Conservation (phyloP, 2,113 vertebrate species). For the Serinus canaria region DNA sequence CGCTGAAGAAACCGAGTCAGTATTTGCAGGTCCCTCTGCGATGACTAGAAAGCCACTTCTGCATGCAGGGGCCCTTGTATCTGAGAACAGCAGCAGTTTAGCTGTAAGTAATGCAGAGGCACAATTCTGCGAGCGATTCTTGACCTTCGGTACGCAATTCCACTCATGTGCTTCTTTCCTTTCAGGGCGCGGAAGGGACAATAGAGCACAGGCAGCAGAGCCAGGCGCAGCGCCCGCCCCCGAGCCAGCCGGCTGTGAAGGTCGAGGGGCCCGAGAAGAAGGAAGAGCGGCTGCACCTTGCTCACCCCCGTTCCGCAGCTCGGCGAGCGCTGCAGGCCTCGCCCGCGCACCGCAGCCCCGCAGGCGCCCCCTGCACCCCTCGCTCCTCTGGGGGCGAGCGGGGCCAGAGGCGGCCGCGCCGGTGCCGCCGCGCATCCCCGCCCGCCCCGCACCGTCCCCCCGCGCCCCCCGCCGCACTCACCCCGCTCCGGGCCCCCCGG, state of each 20-base stretch:
- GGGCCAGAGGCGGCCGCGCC: not conserved
- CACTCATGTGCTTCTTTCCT: not conserved
- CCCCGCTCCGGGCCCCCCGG: not conserved
- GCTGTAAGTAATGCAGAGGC: not conserved
- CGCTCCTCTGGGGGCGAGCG: not conserved
- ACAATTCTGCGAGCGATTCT: not conserved
- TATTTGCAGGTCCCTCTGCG: not conserved
- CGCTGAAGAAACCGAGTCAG: not conserved
- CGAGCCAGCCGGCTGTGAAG: not conserved
- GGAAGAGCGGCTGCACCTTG: not conserved
- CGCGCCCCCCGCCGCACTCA: not conserved
- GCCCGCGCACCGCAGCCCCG: not conserved
- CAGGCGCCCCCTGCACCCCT: not conserved
- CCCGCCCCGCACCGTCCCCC: not conserved
- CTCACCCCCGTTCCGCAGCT: not conserved
- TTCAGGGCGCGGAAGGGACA: not conserved
- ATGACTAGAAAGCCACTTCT: fast-evolving
- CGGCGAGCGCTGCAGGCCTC: not conserved
- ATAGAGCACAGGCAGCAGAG: not conserved
- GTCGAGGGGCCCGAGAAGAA: not conserved
- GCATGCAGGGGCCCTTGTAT: not conserved
- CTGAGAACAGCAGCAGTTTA: not conserved
- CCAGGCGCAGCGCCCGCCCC: not conserved
- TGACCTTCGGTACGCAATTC: not conserved
- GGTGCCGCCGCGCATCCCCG: not conserved